Evolutionary conservation across 2,797 vertebrate species (phyloP).

Genomic region (Coilia nasus): DNA sequence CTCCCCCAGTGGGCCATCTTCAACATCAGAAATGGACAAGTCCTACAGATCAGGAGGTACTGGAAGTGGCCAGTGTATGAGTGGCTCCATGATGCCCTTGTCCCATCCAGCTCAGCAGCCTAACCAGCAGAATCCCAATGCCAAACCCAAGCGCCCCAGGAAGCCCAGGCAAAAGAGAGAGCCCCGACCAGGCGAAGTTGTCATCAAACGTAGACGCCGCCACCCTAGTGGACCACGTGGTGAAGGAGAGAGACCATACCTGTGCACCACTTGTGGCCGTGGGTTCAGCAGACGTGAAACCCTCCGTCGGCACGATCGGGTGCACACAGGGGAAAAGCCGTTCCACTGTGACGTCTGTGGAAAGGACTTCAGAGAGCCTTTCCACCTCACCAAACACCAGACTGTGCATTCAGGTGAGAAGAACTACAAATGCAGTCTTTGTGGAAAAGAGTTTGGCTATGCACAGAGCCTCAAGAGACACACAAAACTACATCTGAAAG

Average conservation of each 20-base stretch:
- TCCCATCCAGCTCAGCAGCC: conserved; percentile 72
- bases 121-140: conserved; percentile 57
- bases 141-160: conserved; percentile 69
- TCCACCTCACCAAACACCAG: conserved; percentile 93
- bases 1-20: conserved; percentile 63
- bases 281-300: conserved; percentile 89
- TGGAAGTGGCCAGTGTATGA: conserved; percentile 59
- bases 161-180: conserved; percentile 76
- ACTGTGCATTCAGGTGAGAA: conserved; percentile 92
- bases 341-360: conserved; percentile 90
- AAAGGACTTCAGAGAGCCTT: conserved; percentile 91
- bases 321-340: conserved; percentile 93
- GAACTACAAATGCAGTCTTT: conserved; percentile 91
- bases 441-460: conserved; percentile 92
- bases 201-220: conserved; percentile 69
- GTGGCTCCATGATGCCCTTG: conserved; percentile 76
- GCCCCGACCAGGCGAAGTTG: conserved; percentile 42
- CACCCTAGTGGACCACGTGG: conserved; percentile 63
- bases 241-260: conserved; percentile 77
- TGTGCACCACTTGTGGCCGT: conserved; percentile 83
- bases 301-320: conserved; percentile 86
- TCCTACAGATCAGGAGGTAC: conserved; percentile 47
- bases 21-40: conserved; percentile 62
- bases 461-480: conserved; percentile 92
- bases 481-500: conserved; percentile 84